Conservation (phyloP, 1,140 invertebrate species). For the Eurytemora carolleeae region DNA sequence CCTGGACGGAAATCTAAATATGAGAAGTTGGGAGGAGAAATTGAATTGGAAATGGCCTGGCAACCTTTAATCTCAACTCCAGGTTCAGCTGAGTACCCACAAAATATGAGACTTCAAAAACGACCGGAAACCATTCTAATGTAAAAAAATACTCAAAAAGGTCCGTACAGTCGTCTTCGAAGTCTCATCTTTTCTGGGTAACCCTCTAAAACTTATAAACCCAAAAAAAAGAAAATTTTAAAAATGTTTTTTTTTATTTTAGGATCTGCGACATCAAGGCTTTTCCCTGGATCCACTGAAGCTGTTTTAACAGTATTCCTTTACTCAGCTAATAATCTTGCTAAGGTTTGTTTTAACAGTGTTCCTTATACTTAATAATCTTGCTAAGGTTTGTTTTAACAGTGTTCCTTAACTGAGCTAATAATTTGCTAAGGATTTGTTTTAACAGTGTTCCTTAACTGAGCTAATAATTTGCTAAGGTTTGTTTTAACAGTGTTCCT, state of each 20-base stretch:
- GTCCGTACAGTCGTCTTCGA: background rate
- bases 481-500: too few relatives aligned
- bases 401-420: background rate
- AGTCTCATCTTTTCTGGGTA: background rate
- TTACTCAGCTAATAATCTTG: background rate
- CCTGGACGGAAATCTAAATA: background rate
- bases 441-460: background rate
- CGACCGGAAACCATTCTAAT: too few relatives aligned
- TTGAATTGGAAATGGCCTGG: background rate
- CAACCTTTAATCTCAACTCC: background rate
- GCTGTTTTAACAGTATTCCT: background rate
- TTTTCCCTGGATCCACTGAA: background rate
- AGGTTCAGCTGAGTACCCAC: background rate
- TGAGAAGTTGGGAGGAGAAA: background rate
- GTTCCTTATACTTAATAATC: too few relatives aligned
- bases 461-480: too few relatives aligned
- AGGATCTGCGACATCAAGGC: background rate
- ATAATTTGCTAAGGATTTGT: background rate
- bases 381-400: background rate
- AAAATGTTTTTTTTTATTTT: background rate
- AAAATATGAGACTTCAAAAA: too few relatives aligned
- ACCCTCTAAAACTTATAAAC: background rate
- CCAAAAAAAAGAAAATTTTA: background rate
- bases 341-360: background rate
- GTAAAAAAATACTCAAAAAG: background rate